phyloP scores from a whole-genome alignment of 2,113 vertebrate genomes.

The Paracanthobrama guichenoti region DNA sequence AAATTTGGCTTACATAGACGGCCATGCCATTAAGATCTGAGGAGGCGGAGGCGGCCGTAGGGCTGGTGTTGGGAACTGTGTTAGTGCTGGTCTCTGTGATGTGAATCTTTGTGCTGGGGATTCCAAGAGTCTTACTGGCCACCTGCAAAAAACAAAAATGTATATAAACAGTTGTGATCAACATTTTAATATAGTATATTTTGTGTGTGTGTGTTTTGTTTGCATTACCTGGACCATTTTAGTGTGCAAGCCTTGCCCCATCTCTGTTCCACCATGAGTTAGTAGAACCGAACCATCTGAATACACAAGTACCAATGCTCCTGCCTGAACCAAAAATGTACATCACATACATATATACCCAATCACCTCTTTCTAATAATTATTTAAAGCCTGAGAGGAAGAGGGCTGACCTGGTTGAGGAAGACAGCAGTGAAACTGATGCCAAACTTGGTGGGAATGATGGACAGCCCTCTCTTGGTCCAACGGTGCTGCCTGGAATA shows the following conservation, averaged over 20 bases:
- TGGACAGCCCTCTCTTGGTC: conserved; percentile 91
- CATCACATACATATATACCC: not conserved
- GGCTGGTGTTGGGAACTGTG: conserved; percentile 90
- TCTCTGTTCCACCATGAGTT: conserved; percentile 93
- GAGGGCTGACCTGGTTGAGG: conserved; percentile 87
- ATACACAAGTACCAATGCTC: conserved; percentile 90
- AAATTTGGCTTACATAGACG: conserved; percentile 68
- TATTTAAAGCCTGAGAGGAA: not conserved
- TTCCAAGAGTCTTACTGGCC: conserved; percentile 83
- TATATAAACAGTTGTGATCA: not conserved
- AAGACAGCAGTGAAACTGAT: conserved; percentile 86
- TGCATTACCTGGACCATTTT: conserved; percentile 94
- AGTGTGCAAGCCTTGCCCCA: conserved; percentile 97
- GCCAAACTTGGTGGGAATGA: conserved; percentile 95
- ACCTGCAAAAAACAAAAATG: conserved; percentile 76
- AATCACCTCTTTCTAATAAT: not conserved
- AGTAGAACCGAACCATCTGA: conserved; percentile 93
- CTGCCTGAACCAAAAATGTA: conserved; percentile 74
- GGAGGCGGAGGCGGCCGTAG: conserved; percentile 89
- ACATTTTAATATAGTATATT: not conserved
- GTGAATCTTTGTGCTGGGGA: conserved; percentile 84
- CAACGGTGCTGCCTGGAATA: conserved; percentile 86
- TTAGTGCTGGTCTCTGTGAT: conserved; percentile 96
- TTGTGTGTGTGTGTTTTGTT: not conserved
- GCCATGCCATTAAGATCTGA: conserved; percentile 93